Evolutionary conservation across 1,140 invertebrate species (phyloP), one percentile per base, ranked within the genome.

Genomic region (Pseudomyrmex sp.): DNA sequence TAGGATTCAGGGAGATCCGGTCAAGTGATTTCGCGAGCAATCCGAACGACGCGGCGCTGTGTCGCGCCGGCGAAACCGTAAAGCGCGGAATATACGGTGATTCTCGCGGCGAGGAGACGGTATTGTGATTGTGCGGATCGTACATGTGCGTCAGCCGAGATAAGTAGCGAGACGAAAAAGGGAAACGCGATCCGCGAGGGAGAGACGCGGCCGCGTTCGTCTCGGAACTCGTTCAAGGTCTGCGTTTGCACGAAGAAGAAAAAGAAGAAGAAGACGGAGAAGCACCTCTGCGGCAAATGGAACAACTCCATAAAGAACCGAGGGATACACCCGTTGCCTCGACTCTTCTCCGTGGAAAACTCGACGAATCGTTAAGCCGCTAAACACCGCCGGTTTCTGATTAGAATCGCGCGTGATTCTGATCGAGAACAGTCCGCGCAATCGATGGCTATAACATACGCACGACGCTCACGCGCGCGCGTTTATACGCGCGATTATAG

Each of bases 291-390:
- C 54, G 77, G 87, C 80, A 92, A 92, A 92, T 91, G 89, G 91
- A 92, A 88, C 90, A 87, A 88, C 90, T 91, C 90, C 88, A 92
- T 92, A 92, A 92, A 92, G 72, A 69, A 35, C 35, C 72, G 70
- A 89, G 66, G 90, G 75, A 91, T 87, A 90, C 44, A 61, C 48
- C 79, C 62, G 70, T 86, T 70, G 56, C 44, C 59, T 48, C 50
- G 82, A 61, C 26, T 44, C 58, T 52, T 18, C 20, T 4, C 23
- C 62, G 84, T 18, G 58, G 74, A 89, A 89, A 87, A 90, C 83
- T 87, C 68, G 63, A 4, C 10, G 48, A 85, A 88, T 88, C 89
- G 65, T 89, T 52, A 88, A 88, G 56, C 61, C 70, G 86, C 66
- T 90, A 91, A 92, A 88, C 84, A 88, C 72, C 63, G 44, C 44